These are phyloP conservation scores for Oxyscelio sp. DNA, from an alignment of 2,888 invertebrate genomes.

Conservation along the genomic window DNA sequence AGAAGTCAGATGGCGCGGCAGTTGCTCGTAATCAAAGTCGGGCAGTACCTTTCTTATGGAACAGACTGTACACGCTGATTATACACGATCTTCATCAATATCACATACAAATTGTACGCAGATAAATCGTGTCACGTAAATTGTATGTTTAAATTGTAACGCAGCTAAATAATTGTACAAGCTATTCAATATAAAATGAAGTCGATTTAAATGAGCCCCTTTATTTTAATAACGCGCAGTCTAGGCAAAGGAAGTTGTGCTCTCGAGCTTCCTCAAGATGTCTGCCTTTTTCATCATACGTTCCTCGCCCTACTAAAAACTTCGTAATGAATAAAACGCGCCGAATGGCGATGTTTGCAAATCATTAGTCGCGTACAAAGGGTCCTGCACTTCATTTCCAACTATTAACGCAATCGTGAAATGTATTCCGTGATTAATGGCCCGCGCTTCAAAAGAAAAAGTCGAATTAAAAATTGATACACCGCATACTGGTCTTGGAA, in stretches of 20 bases:
- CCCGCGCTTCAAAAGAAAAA: not conserved
- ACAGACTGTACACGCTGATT: too few relatives aligned
- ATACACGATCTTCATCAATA: too few relatives aligned
- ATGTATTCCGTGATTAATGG: slow-evolving; percentile 70
- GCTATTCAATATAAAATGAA: not conserved
- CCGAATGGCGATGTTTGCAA: slow-evolving; percentile 85
- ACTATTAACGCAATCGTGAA: slow-evolving; percentile 71
- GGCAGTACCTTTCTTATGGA: too few relatives aligned
- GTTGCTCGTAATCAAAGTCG: too few relatives aligned
- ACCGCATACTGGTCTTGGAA: not conserved
- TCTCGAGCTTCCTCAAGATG: slow-evolving; percentile 79
- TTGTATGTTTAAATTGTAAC: too few relatives aligned
- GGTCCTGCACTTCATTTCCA: slow-evolving; percentile 46
- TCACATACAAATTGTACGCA: too few relatives aligned
- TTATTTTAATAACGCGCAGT: slow-evolving; percentile 3
- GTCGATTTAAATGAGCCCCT: not conserved
- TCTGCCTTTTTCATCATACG: slow-evolving; percentile 80
- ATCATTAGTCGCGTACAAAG: slow-evolving; percentile 84
- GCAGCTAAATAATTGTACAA: too few relatives aligned
- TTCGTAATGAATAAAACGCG: slow-evolving; percentile 83
- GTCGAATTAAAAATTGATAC: not conserved
- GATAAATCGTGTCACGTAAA: too few relatives aligned
- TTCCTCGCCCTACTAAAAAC: slow-evolving; percentile 81
- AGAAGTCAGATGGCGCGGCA: too few relatives aligned
- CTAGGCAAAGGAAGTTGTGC: slow-evolving; percentile 14